A percentile compares a stretch with the other conserved stretches of the same genome.
Evolutionary conservation across 2,797 vertebrate species (phyloP).

Genomic region (Rhyacichthys aspro): DNA sequence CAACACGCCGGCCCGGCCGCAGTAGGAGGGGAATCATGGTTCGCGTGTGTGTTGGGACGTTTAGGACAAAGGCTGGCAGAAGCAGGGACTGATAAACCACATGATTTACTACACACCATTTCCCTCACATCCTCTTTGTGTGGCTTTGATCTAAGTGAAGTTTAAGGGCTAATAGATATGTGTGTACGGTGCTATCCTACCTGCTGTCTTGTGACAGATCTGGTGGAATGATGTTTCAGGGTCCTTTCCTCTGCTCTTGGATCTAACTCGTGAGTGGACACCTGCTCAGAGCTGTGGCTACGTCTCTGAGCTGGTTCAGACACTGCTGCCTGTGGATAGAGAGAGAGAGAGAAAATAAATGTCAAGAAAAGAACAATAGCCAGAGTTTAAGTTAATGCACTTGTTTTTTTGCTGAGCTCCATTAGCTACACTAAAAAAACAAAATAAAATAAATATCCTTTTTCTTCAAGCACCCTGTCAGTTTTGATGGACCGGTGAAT

Average conservation of each 20-base stretch:
- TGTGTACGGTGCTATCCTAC: slow-evolving; percentile 51
- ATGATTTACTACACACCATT: slow-evolving; percentile 69
- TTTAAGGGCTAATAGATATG: slow-evolving; percentile 38
- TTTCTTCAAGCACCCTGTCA: no score
- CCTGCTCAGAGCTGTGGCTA: slow-evolving; percentile 32
- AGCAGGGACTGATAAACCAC: slow-evolving; percentile 68
- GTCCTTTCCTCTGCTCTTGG: slow-evolving; percentile 45
- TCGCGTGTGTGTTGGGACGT: slow-evolving; percentile 47
- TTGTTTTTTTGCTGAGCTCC: no score
- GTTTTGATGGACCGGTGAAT: no score
- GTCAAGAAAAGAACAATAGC: not conserved
- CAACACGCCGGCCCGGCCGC: slow-evolving; percentile 71
- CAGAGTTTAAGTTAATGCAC: no score
- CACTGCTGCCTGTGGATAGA: slow-evolving; percentile 46
- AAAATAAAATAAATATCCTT: no score
- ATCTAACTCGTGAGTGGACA: slow-evolving; percentile 34
- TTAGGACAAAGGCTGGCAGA: slow-evolving; percentile 70
- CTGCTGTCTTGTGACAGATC: slow-evolving; percentile 54
- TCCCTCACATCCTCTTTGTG: slow-evolving; percentile 50
- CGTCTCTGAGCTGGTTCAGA: slow-evolving; percentile 40
- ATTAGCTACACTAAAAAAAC: no score
- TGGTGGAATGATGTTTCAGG: slow-evolving; percentile 41
- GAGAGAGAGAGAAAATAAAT: slow-evolving; percentile 18
- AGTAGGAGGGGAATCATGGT: slow-evolving; percentile 61
- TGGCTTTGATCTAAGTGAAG: slow-evolving; percentile 69